Evolutionary conservation across 2,113 vertebrate species (phyloP).

Genomic region (Zapornia atra): DNA sequence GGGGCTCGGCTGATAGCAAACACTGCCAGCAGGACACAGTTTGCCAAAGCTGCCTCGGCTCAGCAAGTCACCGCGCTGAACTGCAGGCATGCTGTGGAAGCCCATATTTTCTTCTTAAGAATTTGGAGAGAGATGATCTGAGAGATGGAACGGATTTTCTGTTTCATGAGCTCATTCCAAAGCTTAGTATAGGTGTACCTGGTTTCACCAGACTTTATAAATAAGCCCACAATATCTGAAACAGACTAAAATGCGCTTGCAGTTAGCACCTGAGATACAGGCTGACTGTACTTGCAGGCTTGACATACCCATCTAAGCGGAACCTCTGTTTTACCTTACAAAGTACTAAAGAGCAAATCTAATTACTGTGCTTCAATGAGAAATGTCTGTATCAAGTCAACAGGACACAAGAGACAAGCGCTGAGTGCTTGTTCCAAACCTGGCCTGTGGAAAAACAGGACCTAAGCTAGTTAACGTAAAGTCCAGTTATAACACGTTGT

Average conservation of each 20-base stretch:
- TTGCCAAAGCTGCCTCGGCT: not conserved
- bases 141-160: not conserved
- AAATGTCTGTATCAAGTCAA: constrained; percentile 29
- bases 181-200: not conserved
- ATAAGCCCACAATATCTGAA: not conserved
- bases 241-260: not conserved
- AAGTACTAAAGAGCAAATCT: constrained; percentile 55
- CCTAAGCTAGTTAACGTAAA: constrained; percentile 1
- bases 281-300: not conserved
- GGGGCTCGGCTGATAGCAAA: not conserved
- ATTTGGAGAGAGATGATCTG: not conserved
- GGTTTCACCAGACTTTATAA: not conserved
- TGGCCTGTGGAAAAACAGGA: constrained; percentile 36
- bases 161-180: not conserved
- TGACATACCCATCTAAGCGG: not conserved
- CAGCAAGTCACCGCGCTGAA: not conserved
- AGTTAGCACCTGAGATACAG: not conserved
- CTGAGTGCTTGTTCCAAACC: not conserved
- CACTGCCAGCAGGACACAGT: accelerated
- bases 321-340: constrained; percentile 51
- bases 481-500: constrained; percentile 24
- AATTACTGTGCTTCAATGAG: constrained; percentile 41
- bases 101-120: accelerated
- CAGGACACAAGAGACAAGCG: not conserved
- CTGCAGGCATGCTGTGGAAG: not conserved